Percentiles rank a stretch among this genome's conserved stretches.
Conservation (phyloP, 1,140 invertebrate genomes). For the Apis dorsata region DNA sequence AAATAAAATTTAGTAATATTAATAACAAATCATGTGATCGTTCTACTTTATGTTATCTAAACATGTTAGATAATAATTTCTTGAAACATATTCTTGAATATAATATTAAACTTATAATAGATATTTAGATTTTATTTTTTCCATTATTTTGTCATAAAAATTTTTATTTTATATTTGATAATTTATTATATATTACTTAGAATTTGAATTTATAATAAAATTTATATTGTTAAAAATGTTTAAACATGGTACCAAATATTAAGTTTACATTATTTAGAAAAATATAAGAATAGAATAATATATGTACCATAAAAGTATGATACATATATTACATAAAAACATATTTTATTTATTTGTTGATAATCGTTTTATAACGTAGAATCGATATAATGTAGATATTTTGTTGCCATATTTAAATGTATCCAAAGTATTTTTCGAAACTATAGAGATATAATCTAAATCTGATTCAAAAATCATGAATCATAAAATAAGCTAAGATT, state of each 20-base stretch:
- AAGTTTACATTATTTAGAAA: neutral
- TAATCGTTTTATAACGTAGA: slow-evolving; percentile 6
- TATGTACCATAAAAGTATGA: neutral
- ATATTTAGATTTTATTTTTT: neutral
- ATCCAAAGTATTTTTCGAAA: neutral
- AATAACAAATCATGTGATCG: too few relatives aligned
- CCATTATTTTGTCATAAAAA: neutral
- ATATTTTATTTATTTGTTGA: slow-evolving; percentile 18
- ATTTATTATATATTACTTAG: neutral
- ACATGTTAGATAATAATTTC: neutral
- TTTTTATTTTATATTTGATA: neutral
- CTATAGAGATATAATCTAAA: neutral
- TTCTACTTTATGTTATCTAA: neutral
- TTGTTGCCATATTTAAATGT: neutral
- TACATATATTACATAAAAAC: neutral
- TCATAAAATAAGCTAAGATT: neutral
- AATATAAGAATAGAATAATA: neutral
- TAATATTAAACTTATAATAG: neutral
- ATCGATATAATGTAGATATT: neutral
- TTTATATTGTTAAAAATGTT: neutral
- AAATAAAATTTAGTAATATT: neutral
- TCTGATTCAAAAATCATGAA: neutral
- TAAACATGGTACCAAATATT: neutral
- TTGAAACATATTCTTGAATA: neutral
- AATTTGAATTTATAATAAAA: neutral